Percentiles rank a stretch among this genome's conserved stretches.
Conservation (phyloP, 53 echinoderm and acorn worm genomes). For the Antedon mediterranea region DNA sequence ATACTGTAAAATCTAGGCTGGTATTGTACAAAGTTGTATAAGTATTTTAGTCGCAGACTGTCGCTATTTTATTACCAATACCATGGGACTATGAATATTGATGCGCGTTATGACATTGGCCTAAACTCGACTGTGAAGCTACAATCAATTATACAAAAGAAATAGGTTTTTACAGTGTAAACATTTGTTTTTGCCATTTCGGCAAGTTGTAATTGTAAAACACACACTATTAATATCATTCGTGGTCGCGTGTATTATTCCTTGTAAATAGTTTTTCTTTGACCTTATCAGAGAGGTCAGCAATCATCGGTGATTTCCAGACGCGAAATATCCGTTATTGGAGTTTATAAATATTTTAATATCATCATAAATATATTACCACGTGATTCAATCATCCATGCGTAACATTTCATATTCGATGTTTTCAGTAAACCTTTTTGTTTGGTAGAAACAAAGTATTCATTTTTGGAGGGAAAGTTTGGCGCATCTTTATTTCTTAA, state of each 20-base stretch:
- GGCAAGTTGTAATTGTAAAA: background rate
- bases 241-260: background rate
- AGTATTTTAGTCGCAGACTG: background rate
- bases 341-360: background rate
- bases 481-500: background rate
- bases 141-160: no score
- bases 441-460: background rate
- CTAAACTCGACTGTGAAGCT: no score
- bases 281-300: background rate
- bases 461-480: background rate
- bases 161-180: background rate
- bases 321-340: background rate
- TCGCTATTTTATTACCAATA: background rate
- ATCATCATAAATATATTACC: background rate
- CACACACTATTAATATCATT: background rate
- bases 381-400: background rate
- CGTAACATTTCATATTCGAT: background rate
- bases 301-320: background rate
- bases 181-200: background rate
- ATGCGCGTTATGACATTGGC: background rate
- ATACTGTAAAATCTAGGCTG: no score
- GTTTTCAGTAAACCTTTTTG: slow-evolving; percentile 1
- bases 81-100: background rate
- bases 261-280: background rate
- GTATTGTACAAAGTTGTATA: no score